A percentile compares a stretch with the other conserved stretches of the same genome.
phyloP scores from a whole-genome alignment of 1,140 invertebrate genomes.

The Drosophila arawakana region DNA sequence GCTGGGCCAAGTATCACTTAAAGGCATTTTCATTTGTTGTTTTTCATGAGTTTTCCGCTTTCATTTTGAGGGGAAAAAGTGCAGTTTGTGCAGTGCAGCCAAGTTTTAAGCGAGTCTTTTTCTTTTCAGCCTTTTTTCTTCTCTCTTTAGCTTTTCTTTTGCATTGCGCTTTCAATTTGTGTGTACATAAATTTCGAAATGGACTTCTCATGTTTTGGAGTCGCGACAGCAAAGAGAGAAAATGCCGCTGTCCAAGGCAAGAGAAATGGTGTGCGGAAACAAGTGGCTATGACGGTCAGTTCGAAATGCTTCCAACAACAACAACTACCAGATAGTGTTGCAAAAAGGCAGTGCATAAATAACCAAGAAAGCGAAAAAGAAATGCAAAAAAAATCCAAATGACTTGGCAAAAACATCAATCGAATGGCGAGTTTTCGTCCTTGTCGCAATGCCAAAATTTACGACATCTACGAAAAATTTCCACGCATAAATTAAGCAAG shows the following conservation, averaged over 20 bases:
- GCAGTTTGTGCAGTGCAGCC: conserved; percentile 68
- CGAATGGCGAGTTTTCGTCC: conserved; percentile 51
- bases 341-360: conserved; percentile 68
- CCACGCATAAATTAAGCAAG: conserved; percentile 53
- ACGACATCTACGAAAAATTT: conserved; percentile 43
- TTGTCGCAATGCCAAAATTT: conserved; percentile 51
- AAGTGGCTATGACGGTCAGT: conserved; percentile 54
- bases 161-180: conserved; percentile 73
- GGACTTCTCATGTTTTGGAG: conserved; percentile 74
- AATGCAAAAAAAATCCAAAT: conserved; percentile 41
- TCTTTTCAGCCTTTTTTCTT: conserved; percentile 30
- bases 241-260: conserved; percentile 9
- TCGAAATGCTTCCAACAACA: conserved; percentile 11
- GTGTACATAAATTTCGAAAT: conserved; percentile 82
- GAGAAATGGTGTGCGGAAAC: conserved; percentile 72
- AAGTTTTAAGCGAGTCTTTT: conserved; percentile 51
- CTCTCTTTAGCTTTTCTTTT: conserved; percentile 25
- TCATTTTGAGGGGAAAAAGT: conserved; percentile 2
- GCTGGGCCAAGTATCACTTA: conserved; percentile 61
- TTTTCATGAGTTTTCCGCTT: not conserved
- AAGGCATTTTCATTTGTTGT: conserved; percentile 59
- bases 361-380: conserved; percentile 49
- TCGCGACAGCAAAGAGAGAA: conserved; percentile 49
- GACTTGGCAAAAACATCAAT: conserved; percentile 55
- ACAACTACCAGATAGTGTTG: conserved; percentile 61